Evolutionary conservation across 1,140 invertebrate species (phyloP).

Genomic region (Maconellicoccus hirsutus): DNA sequence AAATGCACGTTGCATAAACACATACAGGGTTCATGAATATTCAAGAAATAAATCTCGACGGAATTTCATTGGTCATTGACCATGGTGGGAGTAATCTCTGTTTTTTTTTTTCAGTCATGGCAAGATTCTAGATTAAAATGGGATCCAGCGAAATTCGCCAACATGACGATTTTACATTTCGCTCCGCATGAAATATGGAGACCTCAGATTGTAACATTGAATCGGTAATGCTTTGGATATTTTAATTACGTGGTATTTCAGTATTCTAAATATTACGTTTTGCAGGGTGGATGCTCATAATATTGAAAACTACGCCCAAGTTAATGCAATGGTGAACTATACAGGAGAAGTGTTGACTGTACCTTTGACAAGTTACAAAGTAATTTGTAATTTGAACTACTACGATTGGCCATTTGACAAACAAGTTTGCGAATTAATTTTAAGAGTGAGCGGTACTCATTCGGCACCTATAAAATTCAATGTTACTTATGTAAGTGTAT

Average conservation of each 20-base stretch:
- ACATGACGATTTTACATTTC: not conserved
- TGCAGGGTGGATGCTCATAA: not conserved
- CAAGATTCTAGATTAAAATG: not conserved
- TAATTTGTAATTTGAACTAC: not conserved
- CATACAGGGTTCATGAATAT: too few species aligned
- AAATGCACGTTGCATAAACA: not conserved
- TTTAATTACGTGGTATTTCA: too few species aligned
- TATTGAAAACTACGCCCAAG: not conserved
- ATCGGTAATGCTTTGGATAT: not conserved
- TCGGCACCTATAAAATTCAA: not conserved
- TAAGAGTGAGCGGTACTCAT: not conserved
- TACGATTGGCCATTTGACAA: not conserved
- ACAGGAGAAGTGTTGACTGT: not conserved
- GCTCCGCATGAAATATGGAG: not conserved
- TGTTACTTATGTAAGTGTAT: not conserved
- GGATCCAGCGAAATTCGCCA: not conserved
- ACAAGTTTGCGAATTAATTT: not conserved
- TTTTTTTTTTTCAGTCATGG: not conserved
- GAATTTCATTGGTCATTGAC: too few species aligned
- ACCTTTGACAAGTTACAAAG: not conserved
- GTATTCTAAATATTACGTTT: too few species aligned
- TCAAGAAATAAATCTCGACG: too few species aligned
- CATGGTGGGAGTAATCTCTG: too few species aligned
- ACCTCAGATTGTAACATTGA: not conserved
- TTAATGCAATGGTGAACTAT: not conserved